Evolutionary conservation across 2,888 invertebrate species (phyloP), one percentile per base, ranked within the genome.

Genomic region (Hololepta plana): DNA sequence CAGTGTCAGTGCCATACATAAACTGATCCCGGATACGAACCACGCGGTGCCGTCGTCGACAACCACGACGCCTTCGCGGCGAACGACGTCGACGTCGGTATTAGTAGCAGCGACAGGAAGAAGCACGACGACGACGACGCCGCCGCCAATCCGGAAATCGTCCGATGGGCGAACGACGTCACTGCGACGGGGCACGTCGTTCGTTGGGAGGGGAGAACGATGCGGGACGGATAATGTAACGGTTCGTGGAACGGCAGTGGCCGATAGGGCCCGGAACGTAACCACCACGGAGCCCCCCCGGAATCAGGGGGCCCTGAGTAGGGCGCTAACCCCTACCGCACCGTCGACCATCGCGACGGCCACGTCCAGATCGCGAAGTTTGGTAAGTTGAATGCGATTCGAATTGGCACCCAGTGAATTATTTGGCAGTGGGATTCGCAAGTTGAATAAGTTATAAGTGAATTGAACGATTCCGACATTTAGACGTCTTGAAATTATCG

Each of bases 371-470:
- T 41, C 20, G 41, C n/a, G 47, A 32, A 66, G 65, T 46, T 55
- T 65, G 53, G 67, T 67, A 46, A 63, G 64, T 61, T 15, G 15
- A n/a, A n/a, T n/a, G n/a, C n/a, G n/a, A n/a, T n/a, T n/a, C n/a
- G n/a, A n/a, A n/a, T n/a, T n/a, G n/a, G n/a, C n/a, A n/a, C n/a
- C n/a, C n/a, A n/a, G n/a, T n/a, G n/a, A n/a, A n/a, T n/a, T n/a
- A n/a, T n/a, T n/a, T n/a, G n/a, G n/a, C n/a, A n/a, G n/a, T n/a
- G n/a, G n/a, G n/a, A n/a, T n/a, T n/a, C n/a, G n/a, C n/a, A n/a
- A n/a, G n/a, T n/a, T n/a, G n/a, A n/a, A n/a, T n/a, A n/a, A n/a
- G n/a, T n/a, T n/a, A n/a, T n/a, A n/a, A n/a, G n/a, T n/a, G n/a
- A n/a, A n/a, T n/a, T n/a, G n/a, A n/a, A n/a, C n/a, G n/a, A n/a